Base-by-base conservation (phyloP, 1,140 invertebrate genomes). In the Dermatophagoides farinae region DNA sequence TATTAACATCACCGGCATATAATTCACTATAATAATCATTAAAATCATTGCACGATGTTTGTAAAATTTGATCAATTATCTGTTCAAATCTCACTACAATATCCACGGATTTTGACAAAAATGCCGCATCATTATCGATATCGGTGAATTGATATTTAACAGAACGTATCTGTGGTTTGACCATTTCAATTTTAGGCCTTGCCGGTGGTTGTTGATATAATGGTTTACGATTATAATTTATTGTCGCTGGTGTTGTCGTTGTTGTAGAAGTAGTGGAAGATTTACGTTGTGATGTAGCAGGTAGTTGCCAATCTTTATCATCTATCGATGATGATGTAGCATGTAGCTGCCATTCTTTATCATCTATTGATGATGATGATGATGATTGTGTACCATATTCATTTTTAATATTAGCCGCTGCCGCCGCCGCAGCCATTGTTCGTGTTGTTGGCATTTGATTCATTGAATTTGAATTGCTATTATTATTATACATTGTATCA, bases 11-110 rank as follows among this genome's bases (percentile, higher is more conserved):
- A 50, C 49, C 43, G 23, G 12, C 40, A 25, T 23, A n/a, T 50
- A 61, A 58, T 20, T 60, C 59, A 18, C 23, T 18, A 38, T 59
- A 51, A 18, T 59, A 25, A n/a, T 46, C 55, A 25, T 46, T 23
- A 53, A 49, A 44, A 59, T 59, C 40, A 46, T 59, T 49, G 40
- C 40, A 59, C 40, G 40, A 49, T 11, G 40, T 49, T 12, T 51
- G n/a, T n/a, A 59, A 23, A 49, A 59, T 59, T 50, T 59, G 51
- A 23, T 59, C 57, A 23, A 59, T 44, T 16, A 59, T 46, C 16
- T 59, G 40, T 23, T 59, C 57, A 22, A 59, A 59, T 38, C 44
- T 57, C 6, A 44, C 57, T 1, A 59, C 40, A 23, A 59, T 44
- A 38, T 59, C 44, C 1, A 46, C 25, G 5, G 40, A 46, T 31